Percentiles rank a stretch among this genome's conserved stretches.
Evolutionary conservation across 2,888 invertebrate genomes (phyloP).

Genomic region (Blastobasis adustella): DNA sequence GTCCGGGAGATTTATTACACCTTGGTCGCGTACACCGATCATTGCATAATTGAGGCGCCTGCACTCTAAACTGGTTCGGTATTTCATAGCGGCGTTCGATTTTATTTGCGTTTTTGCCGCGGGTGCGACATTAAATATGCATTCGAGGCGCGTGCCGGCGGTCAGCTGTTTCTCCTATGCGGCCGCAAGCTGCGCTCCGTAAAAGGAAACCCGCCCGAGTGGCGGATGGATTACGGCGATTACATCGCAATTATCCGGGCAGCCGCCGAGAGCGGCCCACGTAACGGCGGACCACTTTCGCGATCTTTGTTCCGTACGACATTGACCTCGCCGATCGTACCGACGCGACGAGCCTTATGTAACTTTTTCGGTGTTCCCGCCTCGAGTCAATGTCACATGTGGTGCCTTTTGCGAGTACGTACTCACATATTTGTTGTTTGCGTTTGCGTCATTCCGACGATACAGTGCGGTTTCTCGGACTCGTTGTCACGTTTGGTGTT

Average conservation of each 20-base stretch:
- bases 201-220: slow-evolving; percentile 59
- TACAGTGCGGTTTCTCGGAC: slow-evolving; percentile 19
- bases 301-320: slow-evolving; percentile 64
- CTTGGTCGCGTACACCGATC: slow-evolving; percentile 28
- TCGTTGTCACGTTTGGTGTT: slow-evolving; percentile 38
- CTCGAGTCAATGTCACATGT: slow-evolving; percentile 48
- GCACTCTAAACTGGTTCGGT: slow-evolving; percentile 50
- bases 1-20: slow-evolving; percentile 34
- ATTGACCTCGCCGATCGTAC: slow-evolving; percentile 54
- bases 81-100: slow-evolving; percentile 57
- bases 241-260: slow-evolving; percentile 60
- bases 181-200: slow-evolving; percentile 66
- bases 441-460: slow-evolving; percentile 29
- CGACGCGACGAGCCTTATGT: slow-evolving; percentile 38
- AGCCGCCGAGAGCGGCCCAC: slow-evolving; percentile 27
- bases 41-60: slow-evolving; percentile 57
- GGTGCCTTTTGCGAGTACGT: slow-evolving; percentile 17
- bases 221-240: slow-evolving; percentile 69
- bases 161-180: slow-evolving; percentile 72
- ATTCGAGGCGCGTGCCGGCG: slow-evolving; percentile 64
- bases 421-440: slow-evolving; percentile 2
- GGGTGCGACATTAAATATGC: slow-evolving; percentile 64
- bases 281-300: slow-evolving; percentile 64
- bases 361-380: slow-evolving; percentile 45
- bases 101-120: slow-evolving; percentile 55